These are phyloP conservation scores for Herpailurus yagouaroundi DNA, from an alignment of 2,113 vertebrate genomes.

Conservation along the genomic window DNA sequence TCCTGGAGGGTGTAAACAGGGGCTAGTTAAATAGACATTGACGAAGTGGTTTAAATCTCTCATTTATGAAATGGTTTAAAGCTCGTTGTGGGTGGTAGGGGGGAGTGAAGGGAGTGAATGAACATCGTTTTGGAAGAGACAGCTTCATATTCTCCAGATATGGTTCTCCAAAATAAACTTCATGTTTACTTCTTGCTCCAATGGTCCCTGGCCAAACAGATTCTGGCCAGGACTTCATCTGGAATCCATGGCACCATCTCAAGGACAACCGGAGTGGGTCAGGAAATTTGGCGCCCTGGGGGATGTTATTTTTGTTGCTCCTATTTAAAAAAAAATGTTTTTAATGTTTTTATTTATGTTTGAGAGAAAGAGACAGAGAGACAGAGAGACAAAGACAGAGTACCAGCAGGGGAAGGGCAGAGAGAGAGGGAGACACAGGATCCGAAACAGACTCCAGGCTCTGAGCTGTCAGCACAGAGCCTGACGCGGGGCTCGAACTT, in stretches of 20 bases:
- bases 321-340: too few species aligned
- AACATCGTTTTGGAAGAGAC: rapidly evolving
- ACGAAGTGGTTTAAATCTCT: not conserved
- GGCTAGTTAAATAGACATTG: not conserved
- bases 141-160: not conserved
- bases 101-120: rapidly evolving
- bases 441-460: too few species aligned
- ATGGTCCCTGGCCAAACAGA: not conserved
- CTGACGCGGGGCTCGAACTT: too few species aligned
- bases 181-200: not conserved
- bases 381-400: too few species aligned
- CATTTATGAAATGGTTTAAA: not conserved
- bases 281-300: too few species aligned
- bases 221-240: not conserved
- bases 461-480: too few species aligned
- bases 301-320: not conserved
- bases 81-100: not conserved
- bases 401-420: too few species aligned
- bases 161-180: not conserved
- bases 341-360: too few species aligned
- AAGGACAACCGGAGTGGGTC: not conserved
- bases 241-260: not conserved
- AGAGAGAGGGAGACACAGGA: too few species aligned
- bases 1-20: not conserved
- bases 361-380: too few species aligned